Evolutionary conservation across 2,888 invertebrate genomes (phyloP).

Genomic region (Mallateleia sp.): DNA sequence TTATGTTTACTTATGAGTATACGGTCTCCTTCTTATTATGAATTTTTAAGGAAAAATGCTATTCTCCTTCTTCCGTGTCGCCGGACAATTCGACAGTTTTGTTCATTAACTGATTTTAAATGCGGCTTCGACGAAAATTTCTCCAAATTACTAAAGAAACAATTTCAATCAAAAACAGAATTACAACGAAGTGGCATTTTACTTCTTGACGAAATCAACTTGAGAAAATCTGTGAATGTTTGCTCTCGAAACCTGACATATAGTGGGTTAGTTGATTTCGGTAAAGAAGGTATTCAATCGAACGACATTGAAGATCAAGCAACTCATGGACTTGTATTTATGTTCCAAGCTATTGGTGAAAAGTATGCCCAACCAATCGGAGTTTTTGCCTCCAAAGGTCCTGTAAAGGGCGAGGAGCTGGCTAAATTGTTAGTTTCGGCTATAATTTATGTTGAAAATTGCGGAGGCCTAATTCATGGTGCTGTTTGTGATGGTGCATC

Average conservation of each 20-base stretch:
- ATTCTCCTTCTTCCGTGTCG: constrained; percentile 75
- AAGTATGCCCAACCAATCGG: constrained; percentile 75
- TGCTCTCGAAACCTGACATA: constrained; percentile 69
- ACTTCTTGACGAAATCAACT: constrained; percentile 76
- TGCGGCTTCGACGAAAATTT: constrained; percentile 77
- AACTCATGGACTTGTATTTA: constrained; percentile 68
- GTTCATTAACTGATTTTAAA: constrained; percentile 50
- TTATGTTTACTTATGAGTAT: constrained; percentile 78
- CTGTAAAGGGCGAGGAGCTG: constrained; percentile 66
- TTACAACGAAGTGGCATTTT: constrained; percentile 67
- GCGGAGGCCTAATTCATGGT: constrained; percentile 57
- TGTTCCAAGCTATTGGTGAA: constrained; percentile 74
- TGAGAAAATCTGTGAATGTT: constrained; percentile 71
- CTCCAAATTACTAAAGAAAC: constrained; percentile 60
- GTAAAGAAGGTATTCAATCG: constrained; percentile 63
- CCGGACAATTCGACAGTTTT: constrained; percentile 72
- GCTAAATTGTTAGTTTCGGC: constrained; percentile 63
- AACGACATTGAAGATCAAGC: constrained; percentile 60
- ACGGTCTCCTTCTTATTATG: constrained; percentile 73
- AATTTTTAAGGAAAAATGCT: constrained; percentile 72
- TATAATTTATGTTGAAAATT: constrained; percentile 53
- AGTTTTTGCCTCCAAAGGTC: constrained; percentile 75
- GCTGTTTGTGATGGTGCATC: constrained; percentile 55
- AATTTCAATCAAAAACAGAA: constrained; percentile 50
- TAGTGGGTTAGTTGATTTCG: constrained; percentile 75